Conservation (phyloP, 2,113 vertebrate genomes). For the Apodemus sylvaticus region DNA sequence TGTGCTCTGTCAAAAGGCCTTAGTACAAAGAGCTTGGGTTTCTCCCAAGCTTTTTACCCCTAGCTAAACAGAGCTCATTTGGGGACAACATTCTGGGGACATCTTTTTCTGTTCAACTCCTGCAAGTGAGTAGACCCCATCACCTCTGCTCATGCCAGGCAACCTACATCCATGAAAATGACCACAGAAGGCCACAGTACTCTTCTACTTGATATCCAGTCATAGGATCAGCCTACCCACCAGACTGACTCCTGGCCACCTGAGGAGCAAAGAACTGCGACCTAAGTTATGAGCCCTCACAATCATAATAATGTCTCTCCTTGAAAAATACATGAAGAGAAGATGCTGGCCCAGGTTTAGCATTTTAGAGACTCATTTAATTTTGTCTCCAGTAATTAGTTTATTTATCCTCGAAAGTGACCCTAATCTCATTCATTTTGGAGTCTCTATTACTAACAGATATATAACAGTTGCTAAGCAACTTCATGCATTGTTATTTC, state of each 20-base stretch:
- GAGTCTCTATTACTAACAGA: conserved; percentile 53
- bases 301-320: not conserved
- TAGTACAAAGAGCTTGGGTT: not conserved
- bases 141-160: not conserved
- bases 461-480: conserved; percentile 72
- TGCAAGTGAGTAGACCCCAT: not conserved
- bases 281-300: not conserved
- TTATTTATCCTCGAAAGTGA: conserved; percentile 63
- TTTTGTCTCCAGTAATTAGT: conserved; percentile 61
- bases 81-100: not conserved
- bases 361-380: conserved; percentile 35
- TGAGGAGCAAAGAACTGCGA: not conserved
- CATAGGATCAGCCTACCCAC: not conserved
- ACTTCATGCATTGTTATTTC: conserved; percentile 66
- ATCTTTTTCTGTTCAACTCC: not conserved
- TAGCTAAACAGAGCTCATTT: not conserved
- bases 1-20: not conserved
- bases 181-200: not conserved
- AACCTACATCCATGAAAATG: not conserved
- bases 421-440: conserved; percentile 49
- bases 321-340: conserved; percentile 4
- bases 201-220: not conserved
- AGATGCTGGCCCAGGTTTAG: not conserved
- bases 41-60: not conserved
- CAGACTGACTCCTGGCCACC: not conserved